phyloP scores from a whole-genome alignment of 2,888 invertebrate species.

The Folsomia manolachei region DNA sequence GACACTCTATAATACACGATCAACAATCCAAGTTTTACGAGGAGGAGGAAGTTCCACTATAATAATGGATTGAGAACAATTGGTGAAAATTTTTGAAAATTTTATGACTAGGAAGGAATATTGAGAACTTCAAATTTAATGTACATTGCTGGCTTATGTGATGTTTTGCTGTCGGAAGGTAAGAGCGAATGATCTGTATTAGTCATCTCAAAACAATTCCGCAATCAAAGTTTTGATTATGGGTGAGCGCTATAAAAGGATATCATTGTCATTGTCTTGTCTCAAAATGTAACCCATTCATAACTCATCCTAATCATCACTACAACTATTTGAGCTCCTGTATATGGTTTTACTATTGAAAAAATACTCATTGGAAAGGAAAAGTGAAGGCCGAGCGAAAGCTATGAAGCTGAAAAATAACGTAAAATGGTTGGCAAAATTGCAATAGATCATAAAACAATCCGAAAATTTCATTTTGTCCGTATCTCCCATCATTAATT shows the following conservation, averaged over 20 bases:
- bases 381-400: too few species aligned
- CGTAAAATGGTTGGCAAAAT: too few species aligned
- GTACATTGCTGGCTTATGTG: too few species aligned
- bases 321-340: too few species aligned
- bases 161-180: neutral
- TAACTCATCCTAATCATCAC: neutral
- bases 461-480: neutral
- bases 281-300: neutral
- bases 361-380: neutral
- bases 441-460: conserved; percentile 1
- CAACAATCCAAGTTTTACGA: conserved; percentile 1
- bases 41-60: neutral
- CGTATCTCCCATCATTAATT: conserved; percentile 13
- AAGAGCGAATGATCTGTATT: neutral
- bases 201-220: neutral
- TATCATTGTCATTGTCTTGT: neutral
- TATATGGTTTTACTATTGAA: too few species aligned
- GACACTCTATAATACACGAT: too few species aligned
- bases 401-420: too few species aligned
- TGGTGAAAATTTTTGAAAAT: conserved; percentile 1
- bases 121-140: too few species aligned
- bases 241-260: neutral
- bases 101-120: neutral
- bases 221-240: neutral
- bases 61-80: neutral